Evolutionary conservation across 2,797 vertebrate species (phyloP), one percentile per base, ranked within the genome.

Genomic region (Muscicapa striata): DNA sequence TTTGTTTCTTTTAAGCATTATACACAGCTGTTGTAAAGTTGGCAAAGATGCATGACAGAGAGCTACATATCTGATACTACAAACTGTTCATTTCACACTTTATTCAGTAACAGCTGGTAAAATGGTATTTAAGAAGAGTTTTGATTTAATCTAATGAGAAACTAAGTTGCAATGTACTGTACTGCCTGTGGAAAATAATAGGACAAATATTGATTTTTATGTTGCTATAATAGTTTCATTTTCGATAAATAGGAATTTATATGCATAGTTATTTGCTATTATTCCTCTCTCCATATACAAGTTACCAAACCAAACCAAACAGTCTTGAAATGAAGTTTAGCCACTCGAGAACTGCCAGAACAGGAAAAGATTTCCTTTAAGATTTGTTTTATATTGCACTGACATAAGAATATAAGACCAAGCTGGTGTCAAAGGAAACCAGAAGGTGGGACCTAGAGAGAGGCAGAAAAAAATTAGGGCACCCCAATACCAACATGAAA

Each of bases 111-210:
- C 97, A 98, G 97, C 97, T 98, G 98, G 97, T 96, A 97, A 98
- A 98, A 98, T 94, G 97, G 96, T 97, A 98, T 98, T 98, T 98
- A 98, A 98, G 92, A 97, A 96, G 91, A 94, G 90, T 97, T 97
- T 97, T 98, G 97, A 97, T 98, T 98, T 97, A 97, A 97, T 97
- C 97, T 98, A 98, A 98, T 97, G 97, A 98, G 97, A 97, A 98
- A 92, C 95, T 95, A 70, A 92, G 84, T 96, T 97, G 94, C 94
- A 92, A 82, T 94, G 93, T 95, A 97, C 87, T 96, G 94, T 97
- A 93, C 91, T 96, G 96, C 87, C 72, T 97, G 94, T 11, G 61
- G 94, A 97, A 98, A 98, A 98, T 98, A 98, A 98, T 98, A 98
- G 96, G 96, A 95, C 93, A 97, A 98, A 98, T 95, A 98, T 97